Evolutionary conservation across 2,797 vertebrate genomes (phyloP).

Genomic region (Thamnophis elegans): DNA sequence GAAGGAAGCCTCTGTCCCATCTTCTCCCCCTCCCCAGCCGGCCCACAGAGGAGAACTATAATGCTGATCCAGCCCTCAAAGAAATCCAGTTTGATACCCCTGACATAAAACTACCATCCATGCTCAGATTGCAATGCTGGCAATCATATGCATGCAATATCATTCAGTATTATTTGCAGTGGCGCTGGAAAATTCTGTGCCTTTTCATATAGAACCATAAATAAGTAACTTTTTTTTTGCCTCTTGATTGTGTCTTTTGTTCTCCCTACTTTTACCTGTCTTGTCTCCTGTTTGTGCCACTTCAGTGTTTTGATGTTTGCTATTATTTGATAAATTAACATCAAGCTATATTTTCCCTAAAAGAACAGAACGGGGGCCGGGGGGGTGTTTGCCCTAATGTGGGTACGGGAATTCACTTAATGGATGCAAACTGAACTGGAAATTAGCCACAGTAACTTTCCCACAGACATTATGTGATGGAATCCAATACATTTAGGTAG

Average conservation of each 20-base stretch:
- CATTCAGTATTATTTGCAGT: not conserved
- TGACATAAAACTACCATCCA: not conserved
- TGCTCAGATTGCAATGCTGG: not conserved
- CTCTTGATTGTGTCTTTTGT: not conserved
- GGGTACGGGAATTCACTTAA: not conserved
- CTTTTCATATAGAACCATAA: not conserved
- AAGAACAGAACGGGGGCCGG: not conserved
- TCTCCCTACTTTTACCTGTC: not conserved
- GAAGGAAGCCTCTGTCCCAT: too few relatives aligned
- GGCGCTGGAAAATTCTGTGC: not conserved
- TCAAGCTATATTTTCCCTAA: not conserved
- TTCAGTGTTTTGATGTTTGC: not conserved
- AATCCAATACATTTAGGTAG: not conserved
- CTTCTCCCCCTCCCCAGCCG: too few relatives aligned
- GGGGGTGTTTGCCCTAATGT: not conserved
- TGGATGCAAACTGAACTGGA: not conserved
- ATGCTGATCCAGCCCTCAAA: too few relatives aligned
- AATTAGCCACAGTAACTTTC: not conserved
- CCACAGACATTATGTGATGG: not conserved
- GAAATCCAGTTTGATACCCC: too few relatives aligned
- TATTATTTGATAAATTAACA: not conserved
- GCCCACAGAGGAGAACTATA: too few relatives aligned
- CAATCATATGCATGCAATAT: not conserved
- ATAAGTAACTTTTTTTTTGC: not conserved
- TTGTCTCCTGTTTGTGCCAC: not conserved